Evolutionary conservation across 2,113 vertebrate species (phyloP), one percentile per base, ranked within the genome.

Genomic region (Lepidothrix coronata): DNA sequence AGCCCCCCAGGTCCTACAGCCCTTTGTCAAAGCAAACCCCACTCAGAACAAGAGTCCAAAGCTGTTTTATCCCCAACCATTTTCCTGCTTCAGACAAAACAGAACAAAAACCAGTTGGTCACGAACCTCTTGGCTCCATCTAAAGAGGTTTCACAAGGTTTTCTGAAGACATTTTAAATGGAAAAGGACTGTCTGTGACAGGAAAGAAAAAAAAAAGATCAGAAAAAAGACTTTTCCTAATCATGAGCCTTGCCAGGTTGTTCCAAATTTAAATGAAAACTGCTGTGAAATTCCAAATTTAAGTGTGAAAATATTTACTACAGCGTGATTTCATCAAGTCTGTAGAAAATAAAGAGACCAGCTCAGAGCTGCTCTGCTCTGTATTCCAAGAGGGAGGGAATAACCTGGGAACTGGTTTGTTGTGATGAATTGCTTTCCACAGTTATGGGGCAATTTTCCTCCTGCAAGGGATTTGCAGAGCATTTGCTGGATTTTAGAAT

Each of bases 271-370:
- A 48, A 85, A 87, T 85, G 46, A 81, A 41, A 85, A 44, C 35
- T 67, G 14, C n/a, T 84, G 55, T 51, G 77, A 93, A 85, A 93
- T 87, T 81, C 51, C 74, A 87, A 54, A 71, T 75, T 74, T 66
- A 73, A 82, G 43, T 44, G 30, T 82, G 65, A 85, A 87, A 89
- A 91, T 81, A 52, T 87, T 96, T 88, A 79, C 66, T 85, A 8
- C 2, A n/a, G 43, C 43, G 25, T n/a, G 8, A 37, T 16, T 62
- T 87, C 65, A 87, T 80, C 57, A 78, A 74, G 28, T 8, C 41
- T 54, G 46, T 23, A 31, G 20, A 54, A 85, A 82, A 61, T 2
- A 4, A 48, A 2, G 11, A 59, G 35, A 18, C 27, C 16, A 9
- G 44, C n/a, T 70, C 74, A 15, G 48, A 78, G 43, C 14, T 74